Percentiles rank a stretch among this genome's conserved stretches.
phyloP scores from a whole-genome alignment of 1,140 invertebrate species.

The Trachymyrmex septentrionalis region DNA sequence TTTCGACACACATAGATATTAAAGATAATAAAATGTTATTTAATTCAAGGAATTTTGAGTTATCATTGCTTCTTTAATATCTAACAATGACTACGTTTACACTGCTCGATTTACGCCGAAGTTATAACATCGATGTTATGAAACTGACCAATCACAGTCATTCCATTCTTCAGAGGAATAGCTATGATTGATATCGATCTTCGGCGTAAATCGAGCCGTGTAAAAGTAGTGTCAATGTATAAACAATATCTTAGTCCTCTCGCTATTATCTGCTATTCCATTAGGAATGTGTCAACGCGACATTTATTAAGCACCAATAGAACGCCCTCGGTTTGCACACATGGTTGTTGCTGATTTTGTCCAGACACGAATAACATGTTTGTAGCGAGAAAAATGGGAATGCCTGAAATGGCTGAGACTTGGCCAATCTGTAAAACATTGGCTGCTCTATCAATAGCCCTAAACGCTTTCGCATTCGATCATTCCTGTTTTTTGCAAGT shows the following conservation, averaged over 20 bases:
- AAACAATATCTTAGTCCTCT: background rate
- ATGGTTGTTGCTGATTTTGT: slow-evolving; percentile 69
- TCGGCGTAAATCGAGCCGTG: too few relatives aligned
- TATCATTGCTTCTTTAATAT: too few relatives aligned
- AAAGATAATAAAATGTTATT: too few relatives aligned
- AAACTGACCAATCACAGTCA: too few relatives aligned
- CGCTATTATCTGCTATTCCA: slow-evolving; percentile 54
- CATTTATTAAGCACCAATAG: slow-evolving; percentile 76
- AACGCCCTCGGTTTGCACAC: slow-evolving; percentile 59
- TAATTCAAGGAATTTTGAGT: too few relatives aligned
- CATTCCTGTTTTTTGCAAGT: slow-evolving; percentile 37
- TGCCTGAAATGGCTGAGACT: slow-evolving; percentile 73
- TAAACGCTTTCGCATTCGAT: slow-evolving; percentile 71
- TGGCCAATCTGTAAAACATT: slow-evolving; percentile 82
- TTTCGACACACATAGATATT: too few relatives aligned
- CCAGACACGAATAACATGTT: slow-evolving; percentile 68
- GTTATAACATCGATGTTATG: too few relatives aligned
- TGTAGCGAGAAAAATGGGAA: slow-evolving; percentile 34
- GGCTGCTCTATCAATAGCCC: slow-evolving; percentile 71
- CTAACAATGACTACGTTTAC: too few relatives aligned
- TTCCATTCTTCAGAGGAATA: too few relatives aligned
- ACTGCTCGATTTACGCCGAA: too few relatives aligned
- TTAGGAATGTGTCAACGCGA: slow-evolving; percentile 77
- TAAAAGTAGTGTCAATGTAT: background rate
- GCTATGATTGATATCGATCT: too few relatives aligned